These are phyloP conservation scores for Parazoanthus swiftii DNA, from an alignment of 92 coral and sea anemone genomes.

Conservation along the genomic window DNA sequence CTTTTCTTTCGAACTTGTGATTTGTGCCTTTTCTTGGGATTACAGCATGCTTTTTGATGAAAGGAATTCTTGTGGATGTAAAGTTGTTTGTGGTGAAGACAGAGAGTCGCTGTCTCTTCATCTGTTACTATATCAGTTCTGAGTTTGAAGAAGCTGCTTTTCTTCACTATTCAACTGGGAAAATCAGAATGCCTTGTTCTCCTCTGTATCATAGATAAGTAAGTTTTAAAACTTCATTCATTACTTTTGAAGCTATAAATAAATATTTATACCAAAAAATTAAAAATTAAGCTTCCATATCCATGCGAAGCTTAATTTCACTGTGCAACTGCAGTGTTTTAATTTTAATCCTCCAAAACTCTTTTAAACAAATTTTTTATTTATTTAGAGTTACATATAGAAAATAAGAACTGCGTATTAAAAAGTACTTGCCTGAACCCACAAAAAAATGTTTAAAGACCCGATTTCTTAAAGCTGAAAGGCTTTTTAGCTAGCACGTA, in stretches of 20 bases:
- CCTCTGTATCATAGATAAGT: conserved; percentile 16
- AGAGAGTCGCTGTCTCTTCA: conserved; percentile 33
- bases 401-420: too few species aligned
- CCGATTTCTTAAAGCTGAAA: too few species aligned
- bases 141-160: conserved; percentile 34
- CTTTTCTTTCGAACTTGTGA: conserved; percentile 33
- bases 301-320: too few species aligned
- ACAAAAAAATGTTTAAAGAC: too few species aligned
- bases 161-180: conserved; percentile 23
- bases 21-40: conserved; percentile 39
- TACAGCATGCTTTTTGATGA: conserved; percentile 41
- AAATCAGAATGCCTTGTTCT: conserved; percentile 33
- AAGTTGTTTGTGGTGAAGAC: conserved; percentile 35
- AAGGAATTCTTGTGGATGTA: conserved; percentile 37
- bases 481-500: too few species aligned
- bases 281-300: too few species aligned
- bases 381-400: too few species aligned
- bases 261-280: too few species aligned
- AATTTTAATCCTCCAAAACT: too few species aligned
- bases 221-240: neutral
- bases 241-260: neutral
- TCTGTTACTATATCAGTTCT: conserved; percentile 27
- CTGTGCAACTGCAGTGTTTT: too few species aligned
- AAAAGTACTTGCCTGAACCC: too few species aligned
- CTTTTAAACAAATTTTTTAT: too few species aligned